Base-by-base conservation (phyloP, 53 echinoderm and acorn worm species). In the Crossaster papposus region DNA sequence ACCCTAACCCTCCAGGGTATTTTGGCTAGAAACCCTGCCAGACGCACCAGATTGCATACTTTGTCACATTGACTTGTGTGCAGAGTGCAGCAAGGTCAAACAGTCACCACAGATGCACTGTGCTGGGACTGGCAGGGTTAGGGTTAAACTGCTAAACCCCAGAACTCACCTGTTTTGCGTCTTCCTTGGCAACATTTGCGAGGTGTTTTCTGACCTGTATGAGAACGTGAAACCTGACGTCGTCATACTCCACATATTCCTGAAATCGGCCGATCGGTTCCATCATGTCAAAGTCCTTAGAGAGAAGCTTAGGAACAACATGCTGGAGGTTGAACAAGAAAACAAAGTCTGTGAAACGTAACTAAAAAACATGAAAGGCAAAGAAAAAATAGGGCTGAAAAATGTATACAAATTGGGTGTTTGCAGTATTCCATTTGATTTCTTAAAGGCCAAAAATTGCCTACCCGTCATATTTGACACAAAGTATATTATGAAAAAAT, bases 171-270 rank as follows among this genome's bases (percentile, higher is more conserved):
- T 81, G 80, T 35, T 68, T 90, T 50, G 55, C 63, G 29, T 80
- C 83, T 70, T 79, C 85, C 70, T 85, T 79, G 18, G 51, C 73
- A n/a, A 79, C 34, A 23, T 88, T 90, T 64, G 64, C 63, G 51
- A 70, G 31, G 58, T 83, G 78, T 51, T 91, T 77, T 36, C 80
- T 75, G 51, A 91, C 72, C 30, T 91, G 84, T 3, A 55, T 34
- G 20, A 95, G 88, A 3, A 88, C 82, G 72, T 90, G 78, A 87
- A 78, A 92, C 36, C 95, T 79, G 53, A 99, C 90, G 55, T 99
- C 99, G 86, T 99, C 99, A 68, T 93, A 96, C 31, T 93, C 94
- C 78, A 98, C 22, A 58, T 98, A 91, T 77, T 98, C 96, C 68
- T 91, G 93, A 36, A 96, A 96, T 70, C 93, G 80, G 71, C 51